Evolutionary conservation across 2,113 vertebrate genomes (phyloP).

Genomic region (Girardinichthys multiradiatus): DNA sequence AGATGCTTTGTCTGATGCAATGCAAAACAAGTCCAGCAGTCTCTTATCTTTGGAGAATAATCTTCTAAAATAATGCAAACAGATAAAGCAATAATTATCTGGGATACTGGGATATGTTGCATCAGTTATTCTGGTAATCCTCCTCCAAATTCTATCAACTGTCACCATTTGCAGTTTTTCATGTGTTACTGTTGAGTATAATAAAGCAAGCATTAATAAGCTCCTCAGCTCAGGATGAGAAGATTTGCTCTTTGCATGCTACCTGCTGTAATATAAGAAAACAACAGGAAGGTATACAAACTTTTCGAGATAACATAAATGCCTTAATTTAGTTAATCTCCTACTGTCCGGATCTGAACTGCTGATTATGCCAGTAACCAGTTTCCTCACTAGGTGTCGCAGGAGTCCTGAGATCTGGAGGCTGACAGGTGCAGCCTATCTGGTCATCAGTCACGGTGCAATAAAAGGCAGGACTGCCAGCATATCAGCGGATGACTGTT

Average conservation of each 20-base stretch:
- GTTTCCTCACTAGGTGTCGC: too few relatives aligned
- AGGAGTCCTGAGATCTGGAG: too few relatives aligned
- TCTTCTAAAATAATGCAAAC: constrained; percentile 2
- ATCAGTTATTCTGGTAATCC: constrained; percentile 42
- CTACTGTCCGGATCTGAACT: too few relatives aligned
- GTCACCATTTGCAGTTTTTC: constrained; percentile 19
- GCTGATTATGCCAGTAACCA: too few relatives aligned
- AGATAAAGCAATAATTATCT: constrained; percentile 18
- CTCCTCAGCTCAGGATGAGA: constrained; percentile 24
- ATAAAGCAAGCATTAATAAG: constrained; percentile 28
- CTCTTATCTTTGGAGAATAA: not conserved
- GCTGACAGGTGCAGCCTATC: too few relatives aligned
- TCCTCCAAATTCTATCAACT: constrained; percentile 20
- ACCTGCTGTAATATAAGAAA: constrained; percentile 3
- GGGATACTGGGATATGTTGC: constrained; percentile 26
- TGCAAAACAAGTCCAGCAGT: not conserved
- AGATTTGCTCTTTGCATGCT: constrained; percentile 15
- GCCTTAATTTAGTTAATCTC: constrained; percentile 19
- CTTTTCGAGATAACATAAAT: constrained; percentile 22
- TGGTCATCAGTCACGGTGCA: too few relatives aligned
- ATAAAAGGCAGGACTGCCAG: too few relatives aligned
- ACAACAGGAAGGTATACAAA: constrained; percentile 13
- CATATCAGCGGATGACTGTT: too few relatives aligned
- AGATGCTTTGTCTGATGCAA: not conserved
- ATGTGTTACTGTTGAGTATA: not conserved